These are phyloP conservation scores for Ibidorhyncha struthersii DNA, from an alignment of 2,113 vertebrate species.

Conservation along the genomic window DNA sequence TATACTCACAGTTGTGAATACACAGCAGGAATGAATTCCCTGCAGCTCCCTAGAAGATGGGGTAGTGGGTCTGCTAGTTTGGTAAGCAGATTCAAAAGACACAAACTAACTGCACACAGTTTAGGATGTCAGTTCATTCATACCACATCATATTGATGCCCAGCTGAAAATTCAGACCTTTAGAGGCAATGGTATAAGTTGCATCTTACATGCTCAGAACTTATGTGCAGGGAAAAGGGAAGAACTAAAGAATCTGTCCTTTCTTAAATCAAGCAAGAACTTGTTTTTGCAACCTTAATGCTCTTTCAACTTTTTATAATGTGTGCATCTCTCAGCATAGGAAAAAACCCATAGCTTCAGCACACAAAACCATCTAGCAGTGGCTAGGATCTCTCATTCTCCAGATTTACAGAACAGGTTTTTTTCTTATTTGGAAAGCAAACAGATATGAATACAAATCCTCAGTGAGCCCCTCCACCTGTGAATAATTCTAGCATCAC, in stretches of 20 bases:
- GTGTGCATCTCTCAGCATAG: fast-evolving
- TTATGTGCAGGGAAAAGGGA: fast-evolving
- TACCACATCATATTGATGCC: not conserved
- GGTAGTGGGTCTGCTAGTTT: not conserved
- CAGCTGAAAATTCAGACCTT: not conserved
- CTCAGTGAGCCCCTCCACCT: not conserved
- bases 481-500: not conserved
- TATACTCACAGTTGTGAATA: fast-evolving
- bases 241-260: not conserved
- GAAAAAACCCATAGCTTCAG: not conserved
- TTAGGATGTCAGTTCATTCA: not conserved
- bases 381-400: not conserved
- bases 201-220: not conserved
- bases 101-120: not conserved
- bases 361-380: not conserved
- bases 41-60: not conserved
- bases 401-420: fast-evolving
- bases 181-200: not conserved
- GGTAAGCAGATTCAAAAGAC: not conserved
- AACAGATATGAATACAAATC: not conserved
- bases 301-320: not conserved
- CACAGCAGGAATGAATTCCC: not conserved
- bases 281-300: not conserved
- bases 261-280: not conserved
- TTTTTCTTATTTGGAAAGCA: not conserved